Evolutionary conservation across 2,797 vertebrate species (phyloP), one percentile per base, ranked within the genome.

Genomic region (Netta rufina): DNA sequence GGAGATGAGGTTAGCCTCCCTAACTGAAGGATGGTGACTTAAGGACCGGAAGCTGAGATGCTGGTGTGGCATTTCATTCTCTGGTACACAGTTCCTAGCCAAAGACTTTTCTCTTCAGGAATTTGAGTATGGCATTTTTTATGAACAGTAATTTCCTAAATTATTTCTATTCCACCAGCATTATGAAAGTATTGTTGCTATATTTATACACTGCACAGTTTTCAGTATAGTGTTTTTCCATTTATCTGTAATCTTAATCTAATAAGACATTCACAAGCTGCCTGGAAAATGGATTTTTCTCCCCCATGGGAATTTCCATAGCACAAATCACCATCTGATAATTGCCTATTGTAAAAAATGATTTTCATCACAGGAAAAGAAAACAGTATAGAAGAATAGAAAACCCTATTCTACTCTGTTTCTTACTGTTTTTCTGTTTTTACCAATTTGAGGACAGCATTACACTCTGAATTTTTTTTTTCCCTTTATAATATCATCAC

Each of bases 191-290:
- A 67, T 82, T 53, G 27, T 57, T 82, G 33, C 67, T 86, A 13
- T 71, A 58, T 80, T 90, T 91, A 65, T 60, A 47, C 49, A 70
- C 25, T 58, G 49, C 25, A 47, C 33, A 73, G 2, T 86, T 88
- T 86, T 45, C 73, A 51, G 12, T 67, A 7, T 33, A 73, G n/a
- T 51, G 16, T 3, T 53, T 71, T 86, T 27, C 28, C 33, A 32
- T 79, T 91, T 75, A 16, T 74, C 61, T 87, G 11, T 89, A 93
- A 84, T 72, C 61, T 73, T 94, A 90, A 93, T 88, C 64, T 91
- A 83, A n/a, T 61, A 72, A 92, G 56, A 81, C 71, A 84, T 74
- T 84, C 49, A 89, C 80, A 93, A 80, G 32, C 33, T 96, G 71
- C 49, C 80, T 79, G 57, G 43, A 89, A 92, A 95, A 77, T 38